Evolutionary conservation across 2,797 vertebrate species (phyloP).

Genomic region (Brachyrhaphis roseni): DNA sequence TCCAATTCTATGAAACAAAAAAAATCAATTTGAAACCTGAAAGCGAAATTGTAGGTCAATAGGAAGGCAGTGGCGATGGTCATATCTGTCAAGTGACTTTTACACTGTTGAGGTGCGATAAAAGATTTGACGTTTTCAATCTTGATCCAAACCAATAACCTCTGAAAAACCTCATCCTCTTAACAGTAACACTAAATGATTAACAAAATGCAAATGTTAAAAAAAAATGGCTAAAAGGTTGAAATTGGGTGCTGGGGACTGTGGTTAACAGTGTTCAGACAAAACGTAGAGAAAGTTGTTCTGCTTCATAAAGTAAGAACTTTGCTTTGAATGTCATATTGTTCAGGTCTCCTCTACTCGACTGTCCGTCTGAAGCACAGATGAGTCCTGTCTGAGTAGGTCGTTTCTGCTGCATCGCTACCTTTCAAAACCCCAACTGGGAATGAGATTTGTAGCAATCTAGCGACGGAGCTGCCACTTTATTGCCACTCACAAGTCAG

Average conservation of each 20-base stretch:
- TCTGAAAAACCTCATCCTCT: neutral
- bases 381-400: neutral
- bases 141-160: neutral
- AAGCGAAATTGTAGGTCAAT: neutral
- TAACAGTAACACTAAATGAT: neutral
- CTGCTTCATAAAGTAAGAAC: neutral
- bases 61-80: neutral
- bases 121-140: neutral
- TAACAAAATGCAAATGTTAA: neutral
- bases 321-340: neutral
- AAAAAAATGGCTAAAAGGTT: neutral
- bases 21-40: neutral
- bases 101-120: neutral
- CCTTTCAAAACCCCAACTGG: neutral
- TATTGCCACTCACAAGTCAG: neutral
- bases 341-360: neutral
- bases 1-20: neutral
- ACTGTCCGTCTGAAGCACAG: neutral
- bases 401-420: neutral
- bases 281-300: neutral
- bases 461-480: neutral
- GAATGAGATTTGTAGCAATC: slow-evolving; percentile 1
- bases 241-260: neutral
- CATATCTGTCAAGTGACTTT: neutral
- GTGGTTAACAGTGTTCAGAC: neutral